phyloP scores from a whole-genome alignment of 2,797 vertebrate species.

The Cyclura pinguis region DNA sequence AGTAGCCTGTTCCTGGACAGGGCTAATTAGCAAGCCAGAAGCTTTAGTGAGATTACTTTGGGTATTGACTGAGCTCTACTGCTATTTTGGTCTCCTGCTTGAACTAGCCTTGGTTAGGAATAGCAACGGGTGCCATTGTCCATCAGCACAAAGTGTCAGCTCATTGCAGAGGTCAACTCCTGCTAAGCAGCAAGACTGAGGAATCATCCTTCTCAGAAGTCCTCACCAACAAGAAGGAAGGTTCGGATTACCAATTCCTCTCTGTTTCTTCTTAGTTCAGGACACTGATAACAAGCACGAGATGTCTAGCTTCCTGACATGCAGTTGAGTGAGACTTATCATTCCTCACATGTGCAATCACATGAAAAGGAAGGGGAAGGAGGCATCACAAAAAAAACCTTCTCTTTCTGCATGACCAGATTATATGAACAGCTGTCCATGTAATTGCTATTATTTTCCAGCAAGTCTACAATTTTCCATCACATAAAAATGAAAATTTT shows the following conservation, averaged over 20 bases:
- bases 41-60: conserved; percentile 11
- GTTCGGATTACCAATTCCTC: neutral
- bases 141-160: neutral
- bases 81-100: conserved; percentile 15
- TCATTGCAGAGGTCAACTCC: neutral
- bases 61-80: neutral
- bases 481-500: neutral
- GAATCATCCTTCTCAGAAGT: neutral
- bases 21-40: conserved; percentile 8
- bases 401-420: neutral
- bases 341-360: neutral
- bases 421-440: neutral
- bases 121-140: neutral
- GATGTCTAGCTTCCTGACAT: neutral
- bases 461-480: neutral
- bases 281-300: neutral
- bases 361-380: neutral
- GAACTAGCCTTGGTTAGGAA: neutral
- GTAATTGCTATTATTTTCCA: neutral
- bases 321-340: too few species aligned
- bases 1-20: neutral
- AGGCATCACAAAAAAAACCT: too few species aligned
- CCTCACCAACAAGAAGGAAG: neutral
- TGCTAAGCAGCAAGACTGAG: neutral
- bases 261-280: neutral